Conservation (phyloP, 2,797 vertebrate genomes). For the Anguilla pacifica region DNA sequence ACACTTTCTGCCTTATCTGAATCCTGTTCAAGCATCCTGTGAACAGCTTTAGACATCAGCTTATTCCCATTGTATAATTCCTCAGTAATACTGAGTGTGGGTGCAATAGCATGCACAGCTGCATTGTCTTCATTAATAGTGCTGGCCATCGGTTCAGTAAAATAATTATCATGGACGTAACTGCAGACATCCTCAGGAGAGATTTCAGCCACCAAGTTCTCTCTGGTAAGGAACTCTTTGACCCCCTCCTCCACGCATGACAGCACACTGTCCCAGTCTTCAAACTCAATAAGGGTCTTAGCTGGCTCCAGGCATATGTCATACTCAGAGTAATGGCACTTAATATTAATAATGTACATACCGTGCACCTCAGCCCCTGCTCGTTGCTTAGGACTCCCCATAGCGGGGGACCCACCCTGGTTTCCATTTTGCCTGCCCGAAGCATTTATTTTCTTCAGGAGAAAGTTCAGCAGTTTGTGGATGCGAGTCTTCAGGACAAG, state of each 20-base stretch:
- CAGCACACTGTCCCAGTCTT: constrained; percentile 85
- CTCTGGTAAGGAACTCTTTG: constrained; percentile 81
- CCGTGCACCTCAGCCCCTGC: constrained; percentile 78
- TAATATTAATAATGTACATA: constrained; percentile 87
- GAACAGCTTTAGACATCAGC: constrained; percentile 81
- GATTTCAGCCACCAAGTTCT: constrained; percentile 80
- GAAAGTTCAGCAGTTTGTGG: constrained; percentile 87
- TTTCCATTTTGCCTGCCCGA: constrained; percentile 73
- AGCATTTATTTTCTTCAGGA: constrained; percentile 81
- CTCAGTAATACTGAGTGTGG: constrained; percentile 53
- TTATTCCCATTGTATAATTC: constrained; percentile 70
- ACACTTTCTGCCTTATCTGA: constrained; percentile 11
- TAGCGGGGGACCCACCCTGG: constrained; percentile 52
- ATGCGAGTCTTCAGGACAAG: constrained; percentile 88
- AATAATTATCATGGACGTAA: constrained; percentile 62
- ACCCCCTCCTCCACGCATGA: constrained; percentile 84
- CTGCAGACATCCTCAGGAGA: constrained; percentile 76
- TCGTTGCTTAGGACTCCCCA: constrained; percentile 76
- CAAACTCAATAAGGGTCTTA: constrained; percentile 94
- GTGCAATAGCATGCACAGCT: constrained; percentile 54
- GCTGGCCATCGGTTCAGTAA: constrained; percentile 49
- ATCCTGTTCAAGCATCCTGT: constrained; percentile 22
- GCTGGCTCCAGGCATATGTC: constrained; percentile 91
- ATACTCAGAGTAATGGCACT: constrained; percentile 84
- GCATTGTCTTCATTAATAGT: constrained; percentile 47